phyloP scores from a whole-genome alignment of 2,113 vertebrate species.

The Coracopsis vasa region DNA sequence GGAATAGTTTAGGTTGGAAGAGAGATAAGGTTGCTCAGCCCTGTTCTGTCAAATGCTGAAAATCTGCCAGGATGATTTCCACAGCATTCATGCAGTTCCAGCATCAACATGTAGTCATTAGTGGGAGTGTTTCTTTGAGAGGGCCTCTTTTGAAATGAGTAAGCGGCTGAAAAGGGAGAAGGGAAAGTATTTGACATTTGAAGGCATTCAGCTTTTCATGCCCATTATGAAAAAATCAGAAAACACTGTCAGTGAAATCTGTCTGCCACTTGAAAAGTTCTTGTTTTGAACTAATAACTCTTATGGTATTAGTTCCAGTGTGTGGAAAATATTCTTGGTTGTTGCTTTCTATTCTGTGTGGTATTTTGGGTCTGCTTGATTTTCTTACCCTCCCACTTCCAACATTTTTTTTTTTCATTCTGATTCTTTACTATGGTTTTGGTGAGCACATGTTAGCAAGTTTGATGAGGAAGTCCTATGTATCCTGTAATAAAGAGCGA shows the following conservation, averaged over 20 bases:
- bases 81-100: neutral
- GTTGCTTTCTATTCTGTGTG: slow-evolving; percentile 30
- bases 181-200: neutral
- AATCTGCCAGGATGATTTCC: neutral
- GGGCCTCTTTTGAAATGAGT: neutral
- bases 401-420: neutral
- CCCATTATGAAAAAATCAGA: neutral
- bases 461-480: neutral
- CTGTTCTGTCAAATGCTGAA: neutral
- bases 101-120: neutral
- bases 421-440: neutral
- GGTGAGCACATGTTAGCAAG: neutral
- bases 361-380: slow-evolving; percentile 40
- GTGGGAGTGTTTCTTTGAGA: neutral
- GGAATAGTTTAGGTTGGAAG: neutral
- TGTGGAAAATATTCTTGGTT: neutral
- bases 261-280: neutral
- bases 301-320: neutral
- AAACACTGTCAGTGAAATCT: slow-evolving; percentile 4
- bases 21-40: neutral
- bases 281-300: slow-evolving; percentile 23
- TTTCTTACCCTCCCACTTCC: neutral
- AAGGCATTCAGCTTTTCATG: neutral
- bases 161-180: neutral
- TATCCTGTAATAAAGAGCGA: neutral